Evolutionary conservation across 92 coral and sea anemone genomes (phyloP).

Genomic region (Muricea muricata): DNA sequence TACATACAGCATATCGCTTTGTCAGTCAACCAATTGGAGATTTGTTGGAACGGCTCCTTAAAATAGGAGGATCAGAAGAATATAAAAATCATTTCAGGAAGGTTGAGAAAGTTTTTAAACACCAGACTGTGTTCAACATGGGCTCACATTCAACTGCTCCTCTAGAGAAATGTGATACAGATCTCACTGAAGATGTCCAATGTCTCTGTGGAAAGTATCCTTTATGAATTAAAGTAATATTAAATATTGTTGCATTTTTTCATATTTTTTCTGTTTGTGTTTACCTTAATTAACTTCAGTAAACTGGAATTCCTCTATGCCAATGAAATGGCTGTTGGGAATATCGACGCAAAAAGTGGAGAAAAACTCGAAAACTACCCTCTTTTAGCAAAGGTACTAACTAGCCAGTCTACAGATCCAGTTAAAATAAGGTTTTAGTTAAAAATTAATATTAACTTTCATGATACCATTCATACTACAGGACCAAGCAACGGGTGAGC

Average conservation of each 20-base stretch:
- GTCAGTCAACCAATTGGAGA: not conserved
- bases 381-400: not conserved
- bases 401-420: not conserved
- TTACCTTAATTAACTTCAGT: conserved; percentile 18
- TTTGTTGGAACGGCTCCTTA: not conserved
- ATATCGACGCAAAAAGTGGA: conserved; percentile 23
- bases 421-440: no score
- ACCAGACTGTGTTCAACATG: conserved; percentile 59
- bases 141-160: conserved; percentile 15
- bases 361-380: conserved; percentile 23
- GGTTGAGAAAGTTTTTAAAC: conserved; percentile 44
- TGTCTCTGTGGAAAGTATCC: conserved; percentile 67
- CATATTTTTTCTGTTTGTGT: no score
- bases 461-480: no score
- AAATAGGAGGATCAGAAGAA: conserved; percentile 37
- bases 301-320: conserved; percentile 13
- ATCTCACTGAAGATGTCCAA: conserved; percentile 36
- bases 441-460: no score
- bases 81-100: conserved; percentile 26
- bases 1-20: conserved; percentile 46
- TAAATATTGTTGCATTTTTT: no score
- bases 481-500: no score
- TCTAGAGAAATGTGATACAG: conserved; percentile 37
- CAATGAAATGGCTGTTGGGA: conserved; percentile 38
- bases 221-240: no score